phyloP scores from a whole-genome alignment of 2,888 invertebrate genomes.

The Bibio marci region DNA sequence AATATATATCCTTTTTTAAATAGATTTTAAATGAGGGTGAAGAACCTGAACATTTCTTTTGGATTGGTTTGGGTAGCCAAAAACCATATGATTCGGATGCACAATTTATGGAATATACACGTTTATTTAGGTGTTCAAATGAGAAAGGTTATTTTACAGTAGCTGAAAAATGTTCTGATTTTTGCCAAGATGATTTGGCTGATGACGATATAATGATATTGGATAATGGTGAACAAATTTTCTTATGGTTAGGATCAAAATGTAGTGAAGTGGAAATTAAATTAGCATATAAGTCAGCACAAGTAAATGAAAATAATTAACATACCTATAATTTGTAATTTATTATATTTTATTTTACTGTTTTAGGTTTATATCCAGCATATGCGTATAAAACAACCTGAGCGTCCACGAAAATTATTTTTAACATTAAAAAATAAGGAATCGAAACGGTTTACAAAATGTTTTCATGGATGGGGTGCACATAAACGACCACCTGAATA shows the following conservation, averaged over 20 bases:
- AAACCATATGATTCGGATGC: conserved; percentile 80
- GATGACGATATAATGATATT: conserved; percentile 99
- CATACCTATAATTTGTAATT: not conserved
- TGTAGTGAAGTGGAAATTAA: conserved; percentile 99
- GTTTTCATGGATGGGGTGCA: conserved; percentile 97
- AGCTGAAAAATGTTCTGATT: conserved; percentile 77
- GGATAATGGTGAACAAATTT: conserved; percentile 95
- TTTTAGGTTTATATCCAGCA: conserved; percentile 92
- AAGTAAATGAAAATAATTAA: no score
- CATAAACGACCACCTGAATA: conserved; percentile 42
- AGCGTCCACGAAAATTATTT: conserved; percentile 76
- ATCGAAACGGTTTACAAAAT: conserved; percentile 85
- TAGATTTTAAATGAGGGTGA: conserved; percentile 81
- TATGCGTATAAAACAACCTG: conserved; percentile 86
- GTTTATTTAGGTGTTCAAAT: conserved; percentile 95
- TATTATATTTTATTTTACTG: not conserved
- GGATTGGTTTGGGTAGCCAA: conserved; percentile 86
- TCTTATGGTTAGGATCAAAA: conserved; percentile 91
- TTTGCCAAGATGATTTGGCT: conserved; percentile 81
- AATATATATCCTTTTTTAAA: conserved; percentile 1
- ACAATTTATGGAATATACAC: conserved; percentile 79
- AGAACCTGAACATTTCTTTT: conserved; percentile 97
- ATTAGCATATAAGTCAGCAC: conserved; percentile 94
- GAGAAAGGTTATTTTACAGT: conserved; percentile 99
- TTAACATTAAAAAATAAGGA: conserved; percentile 93